phyloP scores from a whole-genome alignment of 2,113 vertebrate genomes.

The Xenopus laevis region DNA sequence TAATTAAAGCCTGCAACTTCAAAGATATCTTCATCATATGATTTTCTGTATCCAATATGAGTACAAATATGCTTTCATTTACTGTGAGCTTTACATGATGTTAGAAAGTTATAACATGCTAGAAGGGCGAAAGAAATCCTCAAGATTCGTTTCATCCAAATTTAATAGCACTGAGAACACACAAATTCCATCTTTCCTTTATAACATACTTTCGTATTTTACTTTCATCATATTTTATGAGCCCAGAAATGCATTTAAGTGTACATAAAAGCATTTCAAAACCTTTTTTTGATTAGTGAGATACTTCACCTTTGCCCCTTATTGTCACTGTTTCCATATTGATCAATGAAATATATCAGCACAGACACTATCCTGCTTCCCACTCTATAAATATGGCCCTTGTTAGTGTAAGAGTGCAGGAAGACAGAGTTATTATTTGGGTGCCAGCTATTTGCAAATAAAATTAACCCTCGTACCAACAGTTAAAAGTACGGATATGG shows the following conservation, averaged over 20 bases:
- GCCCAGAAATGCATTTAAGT: background rate
- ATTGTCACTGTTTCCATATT: slow-evolving; percentile 8
- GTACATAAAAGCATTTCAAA: slow-evolving; percentile 12
- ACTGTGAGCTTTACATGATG: background rate
- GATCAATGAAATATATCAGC: slow-evolving; percentile 14
- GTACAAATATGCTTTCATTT: background rate
- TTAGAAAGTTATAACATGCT: background rate
- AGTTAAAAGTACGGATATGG: too few relatives aligned
- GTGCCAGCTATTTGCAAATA: too few relatives aligned
- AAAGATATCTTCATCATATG: background rate
- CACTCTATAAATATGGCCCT: slow-evolving; percentile 12
- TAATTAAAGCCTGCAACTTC: background rate
- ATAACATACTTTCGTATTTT: background rate
- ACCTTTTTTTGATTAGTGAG: background rate
- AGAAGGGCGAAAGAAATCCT: too few relatives aligned
- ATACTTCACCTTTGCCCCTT: slow-evolving; percentile 19
- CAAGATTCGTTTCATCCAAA: background rate
- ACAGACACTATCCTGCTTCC: slow-evolving; percentile 25
- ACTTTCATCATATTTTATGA: slow-evolving; percentile 8
- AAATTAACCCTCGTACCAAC: too few relatives aligned
- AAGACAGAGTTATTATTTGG: too few relatives aligned
- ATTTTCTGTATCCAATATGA: background rate
- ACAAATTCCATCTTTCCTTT: background rate
- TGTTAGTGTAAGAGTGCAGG: background rate
- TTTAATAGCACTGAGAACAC: background rate